Evolutionary conservation across 2,797 vertebrate genomes (phyloP), one percentile per base, ranked within the genome.

Genomic region (Hephaestus fuliginosus): DNA sequence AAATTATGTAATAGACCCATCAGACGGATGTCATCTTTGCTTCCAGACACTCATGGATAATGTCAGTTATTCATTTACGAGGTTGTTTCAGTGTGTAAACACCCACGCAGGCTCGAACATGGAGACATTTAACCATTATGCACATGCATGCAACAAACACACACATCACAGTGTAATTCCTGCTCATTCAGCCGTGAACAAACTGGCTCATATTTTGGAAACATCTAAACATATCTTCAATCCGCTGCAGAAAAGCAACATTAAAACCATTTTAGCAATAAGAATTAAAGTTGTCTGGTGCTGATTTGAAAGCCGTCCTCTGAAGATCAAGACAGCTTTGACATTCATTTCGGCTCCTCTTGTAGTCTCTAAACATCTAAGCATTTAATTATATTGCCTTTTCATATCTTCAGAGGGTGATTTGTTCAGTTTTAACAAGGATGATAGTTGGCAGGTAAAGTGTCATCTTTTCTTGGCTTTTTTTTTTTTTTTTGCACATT

Each of bases 31-130:
- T 88, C 84, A 75, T 83, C 76, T 84, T 39, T 36, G 60, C 67
- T 63, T 84, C 76, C 76, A 80, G 76, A 78, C 68, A 52, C 77
- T 79, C 43, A 28, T 30, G 4, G 57, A 85, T 63, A 70, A 80
- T 78, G 89, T 90, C 86, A 76, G 73, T 87, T 92, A 84, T 84
- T 91, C 86, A 83, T 90, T 93, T 87, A 93, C 86, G 74, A 74
- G 83, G 72, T 70, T 73, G 84, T 76, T 91, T 89, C 51, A 74
- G 78, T 68, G 70, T 52, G 58, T 80, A 66, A 81, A 89, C 83
- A 80, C 78, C 75, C 76, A 87, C 63, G 7, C 72, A 62, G 57
- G 46, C 63, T 74, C 17, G n/a, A 52, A 63, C 69, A 36, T 11
- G 28, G 51, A 8, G 9, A 44, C 66, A 18, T 49, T 51, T 15